Evolutionary conservation across 2,797 vertebrate species (phyloP).

Genomic region (Pygocentrus nattereri): DNA sequence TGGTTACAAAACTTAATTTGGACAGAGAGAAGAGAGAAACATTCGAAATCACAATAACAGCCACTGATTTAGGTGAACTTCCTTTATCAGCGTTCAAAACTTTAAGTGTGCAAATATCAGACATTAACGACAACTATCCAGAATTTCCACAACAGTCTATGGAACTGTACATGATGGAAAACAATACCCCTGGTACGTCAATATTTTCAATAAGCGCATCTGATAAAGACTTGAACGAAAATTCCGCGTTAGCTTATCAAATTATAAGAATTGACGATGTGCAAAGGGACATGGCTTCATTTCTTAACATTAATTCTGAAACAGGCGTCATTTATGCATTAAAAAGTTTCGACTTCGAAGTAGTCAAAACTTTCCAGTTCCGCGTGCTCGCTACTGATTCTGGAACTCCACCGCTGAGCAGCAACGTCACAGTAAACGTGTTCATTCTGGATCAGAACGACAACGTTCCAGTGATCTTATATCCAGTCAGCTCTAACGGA

Average conservation of each 20-base stretch:
- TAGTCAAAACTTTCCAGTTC: conserved; percentile 79
- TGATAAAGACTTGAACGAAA: conserved; percentile 69
- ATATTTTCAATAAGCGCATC: conserved; percentile 69
- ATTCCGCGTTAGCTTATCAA: conserved; percentile 67
- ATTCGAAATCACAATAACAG: conserved; percentile 71
- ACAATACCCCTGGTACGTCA: conserved; percentile 69
- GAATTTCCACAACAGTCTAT: conserved; percentile 62
- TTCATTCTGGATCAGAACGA: conserved; percentile 67
- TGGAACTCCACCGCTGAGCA: conserved; percentile 37
- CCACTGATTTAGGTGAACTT: conserved; percentile 70
- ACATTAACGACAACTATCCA: conserved; percentile 76
- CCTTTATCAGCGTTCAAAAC: conserved; percentile 60
- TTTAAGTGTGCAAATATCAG: conserved; percentile 65
- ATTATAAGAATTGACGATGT: conserved; percentile 47
- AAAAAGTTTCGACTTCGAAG: conserved; percentile 85
- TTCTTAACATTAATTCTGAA: conserved; percentile 75
- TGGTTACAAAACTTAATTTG: conserved; percentile 56
- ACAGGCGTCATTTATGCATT: conserved; percentile 80
- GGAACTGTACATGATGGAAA: conserved; percentile 72
- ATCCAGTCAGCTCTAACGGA: conserved; percentile 52
- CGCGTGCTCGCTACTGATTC: conserved; percentile 77
- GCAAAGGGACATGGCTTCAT: conserved; percentile 52
- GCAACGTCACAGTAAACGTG: conserved; percentile 54
- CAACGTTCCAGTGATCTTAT: conserved; percentile 58
- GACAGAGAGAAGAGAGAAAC: conserved; percentile 66